Conservation (phyloP, 2,888 invertebrate genomes). For the Balanococcus diminutus region DNA sequence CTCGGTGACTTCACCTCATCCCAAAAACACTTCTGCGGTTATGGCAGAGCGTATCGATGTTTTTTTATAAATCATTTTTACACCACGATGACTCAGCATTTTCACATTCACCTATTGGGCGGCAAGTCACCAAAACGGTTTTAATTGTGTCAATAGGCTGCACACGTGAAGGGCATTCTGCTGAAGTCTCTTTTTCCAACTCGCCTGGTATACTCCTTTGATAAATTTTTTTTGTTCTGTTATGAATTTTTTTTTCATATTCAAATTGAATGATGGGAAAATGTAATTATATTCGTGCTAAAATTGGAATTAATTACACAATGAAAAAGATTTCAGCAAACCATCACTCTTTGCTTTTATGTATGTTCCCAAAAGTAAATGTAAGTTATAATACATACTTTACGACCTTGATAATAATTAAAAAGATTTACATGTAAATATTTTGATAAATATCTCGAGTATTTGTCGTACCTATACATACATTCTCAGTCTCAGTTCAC, state of each 20-base stretch:
- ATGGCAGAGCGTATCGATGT: not conserved
- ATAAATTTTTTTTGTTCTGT: not conserved
- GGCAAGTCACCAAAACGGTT: not conserved
- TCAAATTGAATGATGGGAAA: not conserved
- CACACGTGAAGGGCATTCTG: not conserved
- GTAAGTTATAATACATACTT: not conserved
- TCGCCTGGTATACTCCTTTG: not conserved
- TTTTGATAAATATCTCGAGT: not conserved
- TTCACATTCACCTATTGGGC: not conserved
- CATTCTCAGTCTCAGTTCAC: no score
- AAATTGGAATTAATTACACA: not conserved
- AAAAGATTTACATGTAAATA: not conserved
- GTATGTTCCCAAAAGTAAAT: not conserved
- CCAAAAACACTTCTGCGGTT: not conserved
- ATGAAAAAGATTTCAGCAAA: no score
- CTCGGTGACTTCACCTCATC: not conserved
- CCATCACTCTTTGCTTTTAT: not conserved
- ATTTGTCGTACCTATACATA: not conserved
- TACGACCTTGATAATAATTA: not conserved
- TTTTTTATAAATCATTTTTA: not conserved
- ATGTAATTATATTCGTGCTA: not conserved
- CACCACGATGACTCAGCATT: not conserved
- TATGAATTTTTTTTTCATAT: not conserved
- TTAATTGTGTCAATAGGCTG: slow-evolving; percentile 24
- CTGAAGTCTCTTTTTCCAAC: not conserved